A percentile compares a stretch with the other conserved stretches of the same genome.
Conservation (phyloP, 92 coral and sea anemone genomes). For the Palythoa caribaeorum region DNA sequence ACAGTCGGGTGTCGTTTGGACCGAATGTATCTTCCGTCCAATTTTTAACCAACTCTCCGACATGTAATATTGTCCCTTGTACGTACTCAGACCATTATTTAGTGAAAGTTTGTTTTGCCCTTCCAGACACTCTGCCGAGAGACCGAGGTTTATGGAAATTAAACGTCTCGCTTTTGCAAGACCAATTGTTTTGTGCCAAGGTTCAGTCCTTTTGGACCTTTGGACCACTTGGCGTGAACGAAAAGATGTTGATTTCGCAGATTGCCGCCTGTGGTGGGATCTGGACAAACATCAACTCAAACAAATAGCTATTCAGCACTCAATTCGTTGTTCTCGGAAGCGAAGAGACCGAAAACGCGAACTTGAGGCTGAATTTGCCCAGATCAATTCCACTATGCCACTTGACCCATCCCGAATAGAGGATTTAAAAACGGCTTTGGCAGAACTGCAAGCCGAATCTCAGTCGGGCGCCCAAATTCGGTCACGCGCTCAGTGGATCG, state of each 20-base stretch:
- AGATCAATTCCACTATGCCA: too few species aligned
- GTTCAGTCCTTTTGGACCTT: background rate
- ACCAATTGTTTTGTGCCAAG: too few species aligned
- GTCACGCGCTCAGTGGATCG: too few species aligned
- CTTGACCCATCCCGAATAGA: too few species aligned
- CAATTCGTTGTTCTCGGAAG: too few species aligned
- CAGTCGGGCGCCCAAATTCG: too few species aligned
- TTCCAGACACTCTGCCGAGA: background rate
- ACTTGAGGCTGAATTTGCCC: too few species aligned
- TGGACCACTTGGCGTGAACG: background rate
- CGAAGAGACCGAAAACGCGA: too few species aligned
- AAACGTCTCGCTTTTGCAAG: too few species aligned
- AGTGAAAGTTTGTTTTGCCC: background rate
- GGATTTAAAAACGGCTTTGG: too few species aligned
- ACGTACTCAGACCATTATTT: background rate
- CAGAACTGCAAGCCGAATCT: too few species aligned
- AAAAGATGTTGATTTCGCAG: background rate
- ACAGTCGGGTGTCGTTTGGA: background rate
- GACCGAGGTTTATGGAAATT: background rate
- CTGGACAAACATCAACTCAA: background rate
- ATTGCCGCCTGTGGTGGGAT: slow-evolving; percentile 35
- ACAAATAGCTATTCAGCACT: background rate
- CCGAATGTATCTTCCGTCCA: background rate
- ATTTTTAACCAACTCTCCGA: too few species aligned
- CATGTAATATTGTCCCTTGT: background rate